Conservation (phyloP, 23 tunicate genomes). For the Styela clava region DNA sequence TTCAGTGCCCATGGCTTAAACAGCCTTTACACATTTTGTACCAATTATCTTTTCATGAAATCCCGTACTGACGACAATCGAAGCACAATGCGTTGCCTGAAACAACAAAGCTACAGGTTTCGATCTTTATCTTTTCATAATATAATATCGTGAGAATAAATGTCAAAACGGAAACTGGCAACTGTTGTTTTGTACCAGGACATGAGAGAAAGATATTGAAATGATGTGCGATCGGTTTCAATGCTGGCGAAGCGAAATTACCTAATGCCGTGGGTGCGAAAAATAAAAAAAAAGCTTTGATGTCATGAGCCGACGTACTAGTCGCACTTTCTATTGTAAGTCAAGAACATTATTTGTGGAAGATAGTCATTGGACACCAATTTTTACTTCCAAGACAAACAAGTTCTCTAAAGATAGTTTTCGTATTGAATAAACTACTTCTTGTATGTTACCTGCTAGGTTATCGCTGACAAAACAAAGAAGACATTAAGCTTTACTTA, state of each 20-base stretch:
- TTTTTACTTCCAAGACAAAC: not conserved
- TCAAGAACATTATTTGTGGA: not conserved
- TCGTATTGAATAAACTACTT: not conserved
- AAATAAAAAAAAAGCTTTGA: not conserved
- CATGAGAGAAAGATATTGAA: no score
- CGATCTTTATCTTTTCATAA: not conserved
- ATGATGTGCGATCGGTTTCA: no score
- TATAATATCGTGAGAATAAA: not conserved
- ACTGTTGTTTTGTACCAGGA: no score
- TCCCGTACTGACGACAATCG: not conserved
- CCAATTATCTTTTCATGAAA: not conserved
- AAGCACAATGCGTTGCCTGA: not conserved
- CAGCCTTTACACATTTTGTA: not conserved
- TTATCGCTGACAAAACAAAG: not conserved
- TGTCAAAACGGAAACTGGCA: not conserved
- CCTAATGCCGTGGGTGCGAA: not conserved
- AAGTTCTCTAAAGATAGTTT: not conserved
- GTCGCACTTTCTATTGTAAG: not conserved
- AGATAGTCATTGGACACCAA: not conserved
- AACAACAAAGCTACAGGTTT: conserved; percentile 14
- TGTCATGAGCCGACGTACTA: not conserved
- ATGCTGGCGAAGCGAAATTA: not conserved
- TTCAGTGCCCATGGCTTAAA: not conserved
- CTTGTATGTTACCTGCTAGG: not conserved
- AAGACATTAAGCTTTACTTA: no score